Conservation (phyloP, 2,888 invertebrate genomes). For the Myathropa florea region DNA sequence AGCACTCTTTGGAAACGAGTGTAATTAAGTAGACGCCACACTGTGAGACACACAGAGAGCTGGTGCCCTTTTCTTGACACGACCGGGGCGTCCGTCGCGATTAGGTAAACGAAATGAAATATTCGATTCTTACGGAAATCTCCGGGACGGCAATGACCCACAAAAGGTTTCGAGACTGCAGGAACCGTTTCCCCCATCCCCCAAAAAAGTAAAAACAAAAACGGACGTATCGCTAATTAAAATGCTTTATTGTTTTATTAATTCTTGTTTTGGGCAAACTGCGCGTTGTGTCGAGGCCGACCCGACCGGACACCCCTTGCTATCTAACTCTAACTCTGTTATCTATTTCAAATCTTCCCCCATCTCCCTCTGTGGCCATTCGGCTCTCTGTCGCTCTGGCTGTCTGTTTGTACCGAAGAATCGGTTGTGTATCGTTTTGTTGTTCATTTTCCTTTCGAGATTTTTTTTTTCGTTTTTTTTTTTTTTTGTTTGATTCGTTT, state of each 20-base stretch:
- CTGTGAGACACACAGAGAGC: constrained; percentile 23
- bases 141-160: neutral
- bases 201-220: neutral
- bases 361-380: neutral
- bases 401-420: neutral
- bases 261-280: constrained; percentile 51
- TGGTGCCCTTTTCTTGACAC: constrained; percentile 46
- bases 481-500: constrained; percentile 53
- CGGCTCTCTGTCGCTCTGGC: neutral
- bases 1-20: neutral
- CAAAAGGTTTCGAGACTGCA: neutral
- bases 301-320: neutral
- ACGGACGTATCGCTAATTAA: constrained; percentile 48
- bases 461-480: neutral
- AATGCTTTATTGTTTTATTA: constrained; percentile 71
- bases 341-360: constrained; percentile 53
- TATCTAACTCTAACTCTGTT: constrained; percentile 7
- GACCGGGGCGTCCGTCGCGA: neutral
- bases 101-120: neutral
- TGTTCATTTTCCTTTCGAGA: neutral
- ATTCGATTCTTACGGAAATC: constrained; percentile 14
- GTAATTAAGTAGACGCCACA: constrained; percentile 64
- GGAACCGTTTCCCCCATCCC: neutral
- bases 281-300: constrained; percentile 1
- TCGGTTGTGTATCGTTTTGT: constrained; percentile 54